Conservation (phyloP, 2,113 vertebrate species). For the Crotalus tigris region DNA sequence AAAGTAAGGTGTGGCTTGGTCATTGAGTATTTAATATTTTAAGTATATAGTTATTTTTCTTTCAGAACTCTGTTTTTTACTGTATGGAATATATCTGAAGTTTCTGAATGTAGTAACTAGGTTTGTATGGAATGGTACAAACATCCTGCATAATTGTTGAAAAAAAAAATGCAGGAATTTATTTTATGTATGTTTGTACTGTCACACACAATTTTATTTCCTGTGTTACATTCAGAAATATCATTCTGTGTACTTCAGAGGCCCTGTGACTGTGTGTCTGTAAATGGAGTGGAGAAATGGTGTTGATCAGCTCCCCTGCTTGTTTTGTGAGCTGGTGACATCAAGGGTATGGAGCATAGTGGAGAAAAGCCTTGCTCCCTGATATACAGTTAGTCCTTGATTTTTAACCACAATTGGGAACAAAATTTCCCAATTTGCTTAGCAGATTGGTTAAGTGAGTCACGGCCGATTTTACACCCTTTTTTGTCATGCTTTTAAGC, state of each 20-base stretch:
- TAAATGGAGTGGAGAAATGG: neutral
- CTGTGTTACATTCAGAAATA: neutral
- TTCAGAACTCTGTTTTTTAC: neutral
- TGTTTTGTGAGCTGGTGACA: neutral
- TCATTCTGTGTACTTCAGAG: neutral
- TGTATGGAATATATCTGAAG: neutral
- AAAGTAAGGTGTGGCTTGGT: neutral
- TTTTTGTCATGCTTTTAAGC: neutral
- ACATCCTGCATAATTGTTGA: neutral
- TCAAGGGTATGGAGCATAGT: neutral
- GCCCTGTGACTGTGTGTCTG: neutral
- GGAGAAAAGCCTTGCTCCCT: neutral
- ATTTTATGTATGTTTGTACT: neutral
- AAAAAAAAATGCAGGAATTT: neutral
- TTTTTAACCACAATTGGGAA: neutral
- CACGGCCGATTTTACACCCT: neutral
- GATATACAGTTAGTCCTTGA: neutral
- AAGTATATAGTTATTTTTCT: neutral
- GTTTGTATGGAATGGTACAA: neutral
- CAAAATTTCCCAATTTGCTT: neutral
- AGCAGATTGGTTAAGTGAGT: neutral
- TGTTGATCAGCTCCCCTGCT: neutral
- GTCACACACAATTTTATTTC: neutral
- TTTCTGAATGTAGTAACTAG: neutral
- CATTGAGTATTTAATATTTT: neutral